Evolutionary conservation across 2,888 invertebrate genomes (phyloP), one percentile per base, ranked within the genome.

Genomic region (Apodemia mormo): DNA sequence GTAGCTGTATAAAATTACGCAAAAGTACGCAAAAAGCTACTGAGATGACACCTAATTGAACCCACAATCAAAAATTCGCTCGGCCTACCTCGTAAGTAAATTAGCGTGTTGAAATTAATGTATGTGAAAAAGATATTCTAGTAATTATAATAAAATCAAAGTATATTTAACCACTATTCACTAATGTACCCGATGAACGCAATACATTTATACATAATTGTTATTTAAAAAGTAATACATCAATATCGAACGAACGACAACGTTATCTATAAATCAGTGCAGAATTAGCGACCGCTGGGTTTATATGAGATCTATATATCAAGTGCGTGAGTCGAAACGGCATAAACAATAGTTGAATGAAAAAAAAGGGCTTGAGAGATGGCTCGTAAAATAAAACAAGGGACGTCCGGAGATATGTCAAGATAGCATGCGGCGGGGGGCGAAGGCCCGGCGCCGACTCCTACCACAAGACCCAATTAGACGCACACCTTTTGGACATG

Each of bases 381-480:
- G 85, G 90, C 88, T 91, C 92, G 86, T 93, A 93, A 93, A 92
- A 89, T 91, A 90, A 91, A 91, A 90, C 89, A 90, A 89, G 91
- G 90, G 88, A 85, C 89, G 89, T 89, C 90, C 90, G 89, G 90
- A 92, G 92, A 93, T 93, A 86, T 88, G 92, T 92, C 92, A 90
- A 93, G 92, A 93, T 93, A 93, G 89, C 80, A 83, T 86, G 85
- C 89, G 85, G 86, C 88, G 87, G 77, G 77, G 78, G 82, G 80
- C 81, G 75, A 80, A 85, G 76, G 75, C 71, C 76, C 80, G 89
- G 88, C 88, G 86, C 89, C 87, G 82, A 78, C 82, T 79, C 77
- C 78, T 82, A 81, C 85, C 83, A 82, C 83, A 83, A 85, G 87
- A 86, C 90, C 92, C 93, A 94, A 94, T 94, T 94, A 93, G 93